Evolutionary conservation across 2,113 vertebrate genomes (phyloP).

Genomic region (Pholis gunnellus): DNA sequence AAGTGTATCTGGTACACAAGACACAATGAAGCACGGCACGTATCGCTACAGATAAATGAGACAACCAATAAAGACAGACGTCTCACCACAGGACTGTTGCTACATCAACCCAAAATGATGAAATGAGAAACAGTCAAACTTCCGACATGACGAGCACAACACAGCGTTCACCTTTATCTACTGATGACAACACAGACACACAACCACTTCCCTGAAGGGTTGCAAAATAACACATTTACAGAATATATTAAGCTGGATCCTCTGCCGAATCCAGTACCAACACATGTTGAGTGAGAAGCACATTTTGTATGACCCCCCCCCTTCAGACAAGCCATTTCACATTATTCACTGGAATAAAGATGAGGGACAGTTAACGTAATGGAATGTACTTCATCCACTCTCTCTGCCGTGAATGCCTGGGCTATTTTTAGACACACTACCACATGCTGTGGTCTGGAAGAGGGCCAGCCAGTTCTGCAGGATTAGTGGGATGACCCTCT

Average conservation of each 20-base stretch:
- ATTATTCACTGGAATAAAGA: background rate
- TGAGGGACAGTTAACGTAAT: background rate
- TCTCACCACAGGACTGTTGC: conserved; percentile 6
- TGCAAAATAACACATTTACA: background rate
- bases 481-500: conserved; percentile 57
- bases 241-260: background rate
- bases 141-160: background rate
- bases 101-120: background rate
- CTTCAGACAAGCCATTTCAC: conserved; percentile 46
- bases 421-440: conserved; percentile 58
- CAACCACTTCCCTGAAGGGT: conserved; percentile 52
- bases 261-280: conserved; percentile 4
- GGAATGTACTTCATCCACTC: conserved; percentile 20
- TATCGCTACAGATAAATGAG: background rate
- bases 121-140: conserved; percentile 19
- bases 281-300: conserved; percentile 2
- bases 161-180: background rate
- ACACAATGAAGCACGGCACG: conserved; percentile 29
- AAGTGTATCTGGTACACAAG: conserved; percentile 40
- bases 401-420: conserved; percentile 40
- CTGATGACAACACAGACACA: conserved; percentile 30
- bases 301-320: conserved; percentile 1
- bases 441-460: conserved; percentile 52
- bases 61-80: background rate
- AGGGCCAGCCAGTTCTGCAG: conserved; percentile 45